Evolutionary conservation across 2,113 vertebrate genomes (phyloP).

Genomic region (Cinclus mexicanus): DNA sequence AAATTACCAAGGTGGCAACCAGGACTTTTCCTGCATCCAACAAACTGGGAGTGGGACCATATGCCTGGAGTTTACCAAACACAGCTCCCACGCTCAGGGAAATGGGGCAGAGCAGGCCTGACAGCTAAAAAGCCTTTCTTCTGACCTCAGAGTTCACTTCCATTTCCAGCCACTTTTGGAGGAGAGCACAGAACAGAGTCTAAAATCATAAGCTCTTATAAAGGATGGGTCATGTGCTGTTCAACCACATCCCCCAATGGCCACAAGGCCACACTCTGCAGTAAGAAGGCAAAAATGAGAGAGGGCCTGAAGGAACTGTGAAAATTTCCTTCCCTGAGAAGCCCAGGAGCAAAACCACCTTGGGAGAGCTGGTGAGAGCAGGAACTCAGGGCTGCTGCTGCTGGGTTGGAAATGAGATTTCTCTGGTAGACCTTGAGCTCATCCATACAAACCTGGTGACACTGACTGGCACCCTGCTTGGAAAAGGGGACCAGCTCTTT

Average conservation of each 20-base stretch:
- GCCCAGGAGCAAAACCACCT: background rate
- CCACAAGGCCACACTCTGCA: background rate
- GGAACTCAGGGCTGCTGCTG: background rate
- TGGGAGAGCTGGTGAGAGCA: background rate
- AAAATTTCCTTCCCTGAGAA: background rate
- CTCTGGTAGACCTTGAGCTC: background rate
- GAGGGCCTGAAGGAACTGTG: background rate
- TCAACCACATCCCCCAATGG: background rate
- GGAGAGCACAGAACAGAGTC: background rate
- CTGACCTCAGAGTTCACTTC: background rate
- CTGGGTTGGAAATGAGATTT: background rate
- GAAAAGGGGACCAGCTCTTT: background rate
- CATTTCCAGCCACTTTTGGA: background rate
- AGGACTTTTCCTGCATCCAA: background rate
- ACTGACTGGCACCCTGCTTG: background rate
- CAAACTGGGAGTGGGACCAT: slow-evolving; percentile 29
- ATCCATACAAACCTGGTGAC: background rate
- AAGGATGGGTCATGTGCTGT: background rate
- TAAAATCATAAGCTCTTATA: background rate
- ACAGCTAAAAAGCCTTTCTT: background rate
- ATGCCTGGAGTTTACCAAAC: slow-evolving; percentile 52
- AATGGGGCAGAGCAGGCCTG: background rate
- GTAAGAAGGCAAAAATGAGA: background rate
- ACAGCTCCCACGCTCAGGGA: slow-evolving; percentile 28
- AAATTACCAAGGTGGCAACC: background rate